These are phyloP conservation scores for Coilia nasus DNA, from an alignment of 2,797 vertebrate genomes.

Conservation along the genomic window DNA sequence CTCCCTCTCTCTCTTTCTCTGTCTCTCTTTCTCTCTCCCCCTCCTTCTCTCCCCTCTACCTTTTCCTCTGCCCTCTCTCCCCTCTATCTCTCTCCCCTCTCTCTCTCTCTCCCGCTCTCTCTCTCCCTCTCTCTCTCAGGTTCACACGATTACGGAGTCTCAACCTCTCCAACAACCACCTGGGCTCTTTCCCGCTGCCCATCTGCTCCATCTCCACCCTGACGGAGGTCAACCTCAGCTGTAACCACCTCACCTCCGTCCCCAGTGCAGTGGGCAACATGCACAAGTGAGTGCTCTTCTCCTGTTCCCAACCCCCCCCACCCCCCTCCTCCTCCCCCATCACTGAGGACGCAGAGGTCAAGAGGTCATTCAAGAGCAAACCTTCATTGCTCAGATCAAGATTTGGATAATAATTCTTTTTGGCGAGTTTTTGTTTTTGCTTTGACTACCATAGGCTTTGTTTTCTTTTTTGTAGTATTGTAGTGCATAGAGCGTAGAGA, in stretches of 20 bases:
- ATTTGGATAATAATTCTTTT: not conserved
- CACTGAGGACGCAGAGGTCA: not conserved
- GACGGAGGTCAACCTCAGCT: constrained; percentile 93
- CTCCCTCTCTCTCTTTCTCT: not conserved
- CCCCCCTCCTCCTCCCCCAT: no score
- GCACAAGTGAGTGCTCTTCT: constrained; percentile 80
- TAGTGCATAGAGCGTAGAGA: not conserved
- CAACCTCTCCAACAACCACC: constrained; percentile 95
- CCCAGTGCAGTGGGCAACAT: constrained; percentile 84
- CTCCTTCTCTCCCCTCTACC: not conserved
- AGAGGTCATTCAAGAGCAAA: not conserved
- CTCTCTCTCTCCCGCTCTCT: not conserved
- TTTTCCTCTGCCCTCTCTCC: not conserved
- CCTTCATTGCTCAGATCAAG: not conserved
- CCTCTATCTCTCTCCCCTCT: constrained; percentile 7
- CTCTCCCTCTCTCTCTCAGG: constrained; percentile 64
- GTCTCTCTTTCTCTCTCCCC: not conserved
- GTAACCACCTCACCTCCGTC: constrained; percentile 85
- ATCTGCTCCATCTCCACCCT: constrained; percentile 89
- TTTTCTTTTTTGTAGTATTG: not conserved
- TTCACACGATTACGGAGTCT: constrained; percentile 95
- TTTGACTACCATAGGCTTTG: not conserved
- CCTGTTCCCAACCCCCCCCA: no score
- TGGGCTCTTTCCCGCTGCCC: constrained; percentile 86
- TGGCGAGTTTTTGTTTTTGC: not conserved